Evolutionary conservation across 2,888 invertebrate species (phyloP).

Genomic region (Drosophila antonietae): DNA sequence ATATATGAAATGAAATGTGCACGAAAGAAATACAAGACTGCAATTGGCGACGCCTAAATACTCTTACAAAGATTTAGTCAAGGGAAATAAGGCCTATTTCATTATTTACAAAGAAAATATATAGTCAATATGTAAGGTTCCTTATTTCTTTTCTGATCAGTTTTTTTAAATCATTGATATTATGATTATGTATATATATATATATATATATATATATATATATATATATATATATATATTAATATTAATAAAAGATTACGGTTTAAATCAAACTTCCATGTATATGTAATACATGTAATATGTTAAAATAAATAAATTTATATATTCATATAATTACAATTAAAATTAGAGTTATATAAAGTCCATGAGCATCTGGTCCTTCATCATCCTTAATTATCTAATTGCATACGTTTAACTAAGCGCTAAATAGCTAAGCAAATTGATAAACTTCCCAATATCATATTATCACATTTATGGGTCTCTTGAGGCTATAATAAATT

Average conservation of each 20-base stretch:
- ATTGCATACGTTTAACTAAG: background rate
- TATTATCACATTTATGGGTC: constrained; percentile 1
- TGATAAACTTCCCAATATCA: background rate
- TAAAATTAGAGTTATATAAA: too few species aligned
- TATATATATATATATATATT: too few species aligned
- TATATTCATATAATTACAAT: too few species aligned
- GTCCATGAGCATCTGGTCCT: too few species aligned
- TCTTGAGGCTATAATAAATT: constrained; percentile 25
- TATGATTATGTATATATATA: too few species aligned
- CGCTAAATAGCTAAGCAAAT: background rate
- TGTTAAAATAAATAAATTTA: too few species aligned
- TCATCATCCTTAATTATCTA: background rate
- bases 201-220: too few species aligned
- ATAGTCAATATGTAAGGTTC: background rate
- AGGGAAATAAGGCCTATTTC: background rate
- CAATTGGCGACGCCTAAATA: background rate
- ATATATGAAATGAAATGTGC: constrained; percentile 3
- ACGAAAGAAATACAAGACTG: background rate
- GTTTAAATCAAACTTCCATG: background rate
- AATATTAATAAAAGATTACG: background rate
- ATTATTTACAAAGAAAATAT: background rate
- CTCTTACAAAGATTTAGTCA: background rate
- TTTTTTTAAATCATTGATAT: too few species aligned
- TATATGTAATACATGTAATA: too few species aligned
- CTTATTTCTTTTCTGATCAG: too few species aligned